Percentiles rank a stretch among this genome's conserved stretches.
phyloP scores from a whole-genome alignment of 1,140 invertebrate species.

The Carposina sasakii region DNA sequence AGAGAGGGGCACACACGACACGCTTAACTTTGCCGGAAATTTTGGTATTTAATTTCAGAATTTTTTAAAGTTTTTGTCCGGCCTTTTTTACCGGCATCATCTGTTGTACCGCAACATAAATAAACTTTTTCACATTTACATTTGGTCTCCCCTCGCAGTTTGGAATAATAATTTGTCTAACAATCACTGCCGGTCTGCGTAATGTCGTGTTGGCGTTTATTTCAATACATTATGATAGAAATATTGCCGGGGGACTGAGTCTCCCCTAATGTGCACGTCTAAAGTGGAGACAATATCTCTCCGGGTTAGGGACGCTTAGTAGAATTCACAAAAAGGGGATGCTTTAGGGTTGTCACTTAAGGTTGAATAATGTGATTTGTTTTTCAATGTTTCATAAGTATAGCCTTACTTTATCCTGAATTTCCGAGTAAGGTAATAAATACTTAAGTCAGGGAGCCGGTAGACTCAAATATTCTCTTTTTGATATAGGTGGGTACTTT shows the following conservation, averaged over 20 bases:
- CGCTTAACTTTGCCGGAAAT: conserved; percentile 48
- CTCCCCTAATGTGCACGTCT: conserved; percentile 40
- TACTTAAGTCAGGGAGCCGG: too few relatives aligned
- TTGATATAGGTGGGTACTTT: too few relatives aligned
- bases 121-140: too few relatives aligned
- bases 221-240: conserved; percentile 33
- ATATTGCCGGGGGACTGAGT: conserved; percentile 27
- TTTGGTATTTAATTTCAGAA: conserved; percentile 46
- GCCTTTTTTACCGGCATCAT: conserved; percentile 4
- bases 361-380: too few relatives aligned
- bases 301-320: conserved; percentile 42
- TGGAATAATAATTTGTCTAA: conserved; percentile 25
- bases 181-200: conserved; percentile 19
- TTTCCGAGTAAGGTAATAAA: too few relatives aligned
- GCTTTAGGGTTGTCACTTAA: conserved; percentile 19
- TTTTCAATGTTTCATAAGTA: too few relatives aligned
- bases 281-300: conserved; percentile 42
- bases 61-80: conserved; percentile 12
- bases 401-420: too few relatives aligned
- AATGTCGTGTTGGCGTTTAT: conserved; percentile 40
- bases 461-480: too few relatives aligned
- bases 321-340: conserved; percentile 33
- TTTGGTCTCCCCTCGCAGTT: conserved; percentile 1
- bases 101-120: too few relatives aligned
- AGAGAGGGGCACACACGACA: conserved; percentile 11